A percentile compares a stretch with the other conserved stretches of the same genome.
Conservation (phyloP, 2,113 vertebrate genomes). For the Thryonomys swinderianus region DNA sequence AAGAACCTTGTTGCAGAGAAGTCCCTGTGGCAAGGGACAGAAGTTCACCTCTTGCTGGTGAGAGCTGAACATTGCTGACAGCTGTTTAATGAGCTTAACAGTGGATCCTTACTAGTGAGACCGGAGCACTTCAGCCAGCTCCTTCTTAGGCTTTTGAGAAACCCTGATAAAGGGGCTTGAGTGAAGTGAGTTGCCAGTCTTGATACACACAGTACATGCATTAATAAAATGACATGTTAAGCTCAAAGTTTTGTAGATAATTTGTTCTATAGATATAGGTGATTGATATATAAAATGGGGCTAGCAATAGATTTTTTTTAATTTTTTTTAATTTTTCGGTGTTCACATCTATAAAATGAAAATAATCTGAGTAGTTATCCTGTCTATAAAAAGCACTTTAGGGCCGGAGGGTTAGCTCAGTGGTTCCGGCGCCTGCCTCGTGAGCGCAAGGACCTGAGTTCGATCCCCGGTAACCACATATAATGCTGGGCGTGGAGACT, state of each 20-base stretch:
- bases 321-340: neutral
- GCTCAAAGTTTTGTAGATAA: neutral
- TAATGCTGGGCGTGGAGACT: too few species aligned
- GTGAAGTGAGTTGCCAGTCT: neutral
- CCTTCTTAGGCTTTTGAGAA: neutral
- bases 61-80: neutral
- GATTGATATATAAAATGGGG: neutral
- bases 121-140: neutral
- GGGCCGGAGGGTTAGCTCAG: too few species aligned
- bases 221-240: neutral
- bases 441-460: too few species aligned
- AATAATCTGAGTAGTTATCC: neutral
- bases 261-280: neutral
- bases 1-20: neutral
- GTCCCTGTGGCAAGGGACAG: neutral
- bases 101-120: neutral
- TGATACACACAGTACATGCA: neutral
- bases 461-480: too few species aligned
- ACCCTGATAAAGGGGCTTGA: neutral
- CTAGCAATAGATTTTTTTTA: neutral
- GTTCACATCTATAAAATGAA: neutral
- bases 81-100: neutral
- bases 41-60: neutral
- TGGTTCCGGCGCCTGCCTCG: too few species aligned
- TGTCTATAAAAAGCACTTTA: neutral